Evolutionary conservation across 2,888 invertebrate species (phyloP), one percentile per base, ranked within the genome.

Genomic region (Petrolisthes manimaculis): DNA sequence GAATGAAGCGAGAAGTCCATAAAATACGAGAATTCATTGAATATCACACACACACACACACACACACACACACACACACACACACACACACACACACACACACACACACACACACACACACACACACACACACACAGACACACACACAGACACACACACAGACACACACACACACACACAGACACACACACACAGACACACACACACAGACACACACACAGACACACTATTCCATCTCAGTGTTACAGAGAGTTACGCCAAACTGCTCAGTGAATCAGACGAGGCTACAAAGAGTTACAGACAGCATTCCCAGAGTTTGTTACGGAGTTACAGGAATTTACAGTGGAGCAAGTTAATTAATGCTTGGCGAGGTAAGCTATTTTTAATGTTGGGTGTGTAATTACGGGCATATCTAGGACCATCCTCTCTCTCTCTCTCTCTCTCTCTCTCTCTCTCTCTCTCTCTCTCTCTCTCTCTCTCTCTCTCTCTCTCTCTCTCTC

Each of bases 171-270:
- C 77, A 77, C 53, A 77, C 77, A 77, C 53, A 77, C 77, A 77
- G 53, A 77, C 77, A 77, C 77, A 77, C 77, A 77, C 77, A 77
- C 77, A 77, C 77, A 77, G n/a, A 75, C 75, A 75, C 77, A 77
- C 75, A 75, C 75, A 75, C 77, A 54, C 77, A 77, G 54, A 77
- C 77, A n/a, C n/a, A n/a, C n/a, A n/a, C n/a, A n/a, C n/a, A n/a
- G n/a, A n/a, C n/a, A n/a, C n/a, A n/a, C n/a, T n/a, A n/a, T n/a
- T n/a, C n/a, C n/a, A n/a, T n/a, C n/a, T n/a, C n/a, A n/a, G n/a
- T n/a, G n/a, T n/a, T n/a, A n/a, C n/a, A n/a, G n/a, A n/a, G n/a
- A n/a, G n/a, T n/a, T n/a, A n/a, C n/a, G n/a, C n/a, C n/a, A n/a
- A n/a, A n/a, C n/a, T n/a, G n/a, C n/a, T n/a, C n/a, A n/a, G n/a